phyloP scores from a whole-genome alignment of 2,113 vertebrate genomes.

The Nicator chloris region DNA sequence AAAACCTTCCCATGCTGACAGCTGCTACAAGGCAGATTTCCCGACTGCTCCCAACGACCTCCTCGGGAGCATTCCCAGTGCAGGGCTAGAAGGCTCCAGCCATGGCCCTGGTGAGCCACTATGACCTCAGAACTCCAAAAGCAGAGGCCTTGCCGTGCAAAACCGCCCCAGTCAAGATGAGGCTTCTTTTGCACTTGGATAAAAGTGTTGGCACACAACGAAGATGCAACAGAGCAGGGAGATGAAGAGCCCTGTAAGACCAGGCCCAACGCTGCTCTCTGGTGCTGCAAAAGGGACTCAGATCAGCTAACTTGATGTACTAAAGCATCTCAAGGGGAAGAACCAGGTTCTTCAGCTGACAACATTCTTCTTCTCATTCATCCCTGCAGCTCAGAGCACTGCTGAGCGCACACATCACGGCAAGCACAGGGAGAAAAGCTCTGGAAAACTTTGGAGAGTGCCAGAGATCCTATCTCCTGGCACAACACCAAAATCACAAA shows the following conservation, averaged over 20 bases:
- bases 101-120: neutral
- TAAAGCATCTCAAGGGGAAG: neutral
- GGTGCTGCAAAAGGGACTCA: neutral
- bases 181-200: neutral
- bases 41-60: fast-evolving
- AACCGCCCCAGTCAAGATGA: neutral
- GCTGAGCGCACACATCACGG: neutral
- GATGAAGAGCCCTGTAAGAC: neutral
- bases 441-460: neutral
- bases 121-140: neutral
- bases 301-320: neutral
- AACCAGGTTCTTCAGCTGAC: neutral
- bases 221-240: neutral
- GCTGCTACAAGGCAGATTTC: neutral
- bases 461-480: neutral
- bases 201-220: fast-evolving
- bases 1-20: neutral
- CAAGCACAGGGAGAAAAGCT: neutral
- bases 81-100: neutral
- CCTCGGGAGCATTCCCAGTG: neutral
- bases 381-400: neutral
- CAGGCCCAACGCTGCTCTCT: fast-evolving
- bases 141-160: neutral
- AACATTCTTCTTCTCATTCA: neutral
- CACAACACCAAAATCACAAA: neutral